phyloP scores from a whole-genome alignment of 2,797 vertebrate species.

The Syngnathus rostellatus region DNA sequence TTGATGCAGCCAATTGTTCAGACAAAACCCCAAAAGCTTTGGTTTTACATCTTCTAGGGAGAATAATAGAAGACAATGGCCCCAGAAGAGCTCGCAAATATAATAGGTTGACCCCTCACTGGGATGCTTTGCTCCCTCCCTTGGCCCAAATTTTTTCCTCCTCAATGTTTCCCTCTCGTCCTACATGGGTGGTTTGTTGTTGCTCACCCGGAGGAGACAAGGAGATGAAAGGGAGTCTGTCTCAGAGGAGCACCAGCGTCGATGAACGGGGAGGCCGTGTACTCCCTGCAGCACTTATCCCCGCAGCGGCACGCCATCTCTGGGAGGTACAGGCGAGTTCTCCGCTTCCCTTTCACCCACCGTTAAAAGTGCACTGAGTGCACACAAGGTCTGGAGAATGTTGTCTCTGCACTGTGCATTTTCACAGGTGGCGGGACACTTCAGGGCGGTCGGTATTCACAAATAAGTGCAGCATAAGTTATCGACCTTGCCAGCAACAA shows the following conservation, averaged over 20 bases:
- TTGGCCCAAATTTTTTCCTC: conserved; percentile 34
- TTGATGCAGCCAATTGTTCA: background rate
- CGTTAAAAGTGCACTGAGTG: conserved; percentile 16
- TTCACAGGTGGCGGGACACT: conserved; percentile 36
- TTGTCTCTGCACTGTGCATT: conserved; percentile 17
- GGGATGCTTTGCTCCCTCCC: conserved; percentile 16
- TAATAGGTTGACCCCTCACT: conserved; percentile 34
- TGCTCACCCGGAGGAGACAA: conserved; percentile 58
- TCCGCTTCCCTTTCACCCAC: conserved; percentile 24
- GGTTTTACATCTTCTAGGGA: conserved; percentile 12
- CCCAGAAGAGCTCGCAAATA: conserved; percentile 35
- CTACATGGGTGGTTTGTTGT: conserved; percentile 50
- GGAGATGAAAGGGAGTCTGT: conserved; percentile 65
- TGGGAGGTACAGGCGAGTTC: conserved; percentile 35
- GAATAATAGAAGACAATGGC: background rate
- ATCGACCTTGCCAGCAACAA: conserved; percentile 35
- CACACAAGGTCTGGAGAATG: conserved; percentile 11
- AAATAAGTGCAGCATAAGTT: conserved; percentile 38
- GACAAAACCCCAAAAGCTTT: background rate
- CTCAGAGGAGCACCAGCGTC: conserved; percentile 46
- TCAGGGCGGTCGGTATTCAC: conserved; percentile 24
- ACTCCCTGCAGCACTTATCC: conserved; percentile 29
- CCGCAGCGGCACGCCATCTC: conserved; percentile 33
- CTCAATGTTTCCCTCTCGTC: conserved; percentile 25
- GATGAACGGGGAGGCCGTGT: conserved; percentile 44